These are phyloP conservation scores for Marcusenius ussheri DNA, from an alignment of 2,113 vertebrate species.

Conservation along the genomic window DNA sequence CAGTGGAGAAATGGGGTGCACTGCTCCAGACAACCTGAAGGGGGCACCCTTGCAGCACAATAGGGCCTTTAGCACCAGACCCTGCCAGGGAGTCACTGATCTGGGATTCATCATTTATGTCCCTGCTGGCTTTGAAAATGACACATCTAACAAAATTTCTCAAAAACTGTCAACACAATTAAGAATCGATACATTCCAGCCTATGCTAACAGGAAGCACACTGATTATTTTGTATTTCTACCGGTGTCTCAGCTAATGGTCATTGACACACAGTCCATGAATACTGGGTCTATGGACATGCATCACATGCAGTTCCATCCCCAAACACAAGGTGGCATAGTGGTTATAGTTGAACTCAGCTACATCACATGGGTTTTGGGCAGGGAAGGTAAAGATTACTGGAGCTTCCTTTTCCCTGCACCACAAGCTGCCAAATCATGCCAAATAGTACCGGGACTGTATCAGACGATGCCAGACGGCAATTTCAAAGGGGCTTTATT, in stretches of 20 bases:
- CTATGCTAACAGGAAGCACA: not conserved
- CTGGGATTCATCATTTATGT: not conserved
- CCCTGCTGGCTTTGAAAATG: not conserved
- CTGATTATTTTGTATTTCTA: not conserved
- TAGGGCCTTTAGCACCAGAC: not conserved
- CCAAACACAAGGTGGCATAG: not conserved
- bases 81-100: not conserved
- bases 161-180: not conserved
- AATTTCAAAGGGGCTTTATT: not conserved
- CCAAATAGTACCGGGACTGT: not conserved
- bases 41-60: constrained; percentile 12
- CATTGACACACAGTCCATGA: not conserved
- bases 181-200: not conserved
- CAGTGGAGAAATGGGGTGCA: not conserved
- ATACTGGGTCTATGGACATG: not conserved
- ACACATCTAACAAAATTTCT: not conserved
- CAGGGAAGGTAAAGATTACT: not conserved
- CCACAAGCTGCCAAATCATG: not conserved
- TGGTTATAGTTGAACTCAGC: not conserved
- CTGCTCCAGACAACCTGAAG: not conserved
- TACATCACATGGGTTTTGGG: not conserved
- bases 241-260: not conserved
- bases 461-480: not conserved
- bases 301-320: not conserved
- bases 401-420: not conserved